A percentile compares a stretch with the other conserved stretches of the same genome.
Conservation (phyloP, 2,888 invertebrate genomes). For the Brenthis ino region DNA sequence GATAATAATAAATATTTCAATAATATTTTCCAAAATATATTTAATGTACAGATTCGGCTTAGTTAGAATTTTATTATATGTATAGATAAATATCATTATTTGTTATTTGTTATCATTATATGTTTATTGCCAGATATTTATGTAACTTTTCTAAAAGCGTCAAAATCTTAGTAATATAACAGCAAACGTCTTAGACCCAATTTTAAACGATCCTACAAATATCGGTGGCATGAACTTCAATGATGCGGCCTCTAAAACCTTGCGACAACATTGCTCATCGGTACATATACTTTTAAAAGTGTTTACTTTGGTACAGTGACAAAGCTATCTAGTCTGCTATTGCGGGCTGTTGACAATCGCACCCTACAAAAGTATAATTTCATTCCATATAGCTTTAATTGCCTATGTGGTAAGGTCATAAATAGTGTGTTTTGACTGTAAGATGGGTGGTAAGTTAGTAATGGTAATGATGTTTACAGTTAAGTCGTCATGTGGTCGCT, state of each 20-base stretch:
- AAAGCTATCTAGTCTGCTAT: constrained; percentile 71
- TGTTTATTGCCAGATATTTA: not conserved
- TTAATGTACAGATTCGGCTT: no score
- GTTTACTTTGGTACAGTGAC: constrained; percentile 72
- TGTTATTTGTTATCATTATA: no score
- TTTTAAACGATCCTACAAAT: constrained; percentile 67
- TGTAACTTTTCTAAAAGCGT: constrained; percentile 59
- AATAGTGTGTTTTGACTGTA: constrained; percentile 40
- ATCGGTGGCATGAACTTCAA: constrained; percentile 62
- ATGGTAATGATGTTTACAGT: constrained; percentile 80
- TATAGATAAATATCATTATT: not conserved
- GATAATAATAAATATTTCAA: no score
- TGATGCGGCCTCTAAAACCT: constrained; percentile 76
- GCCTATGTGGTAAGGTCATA: constrained; percentile 43
- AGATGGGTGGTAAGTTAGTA: constrained; percentile 48
- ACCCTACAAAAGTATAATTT: constrained; percentile 37
- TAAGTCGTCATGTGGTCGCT: constrained; percentile 75
- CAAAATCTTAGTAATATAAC: constrained; percentile 56
- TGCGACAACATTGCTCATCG: constrained; percentile 75
- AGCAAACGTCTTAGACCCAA: constrained; percentile 59
- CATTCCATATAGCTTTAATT: constrained; percentile 40
- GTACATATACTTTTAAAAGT: constrained; percentile 79
- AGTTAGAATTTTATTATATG: no score
- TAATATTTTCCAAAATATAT: no score
- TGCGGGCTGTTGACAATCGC: constrained; percentile 62